Percentiles rank a stretch among this genome's conserved stretches.
Evolutionary conservation across 2,797 vertebrate species (phyloP).

Genomic region (Dermochelys coriacea): DNA sequence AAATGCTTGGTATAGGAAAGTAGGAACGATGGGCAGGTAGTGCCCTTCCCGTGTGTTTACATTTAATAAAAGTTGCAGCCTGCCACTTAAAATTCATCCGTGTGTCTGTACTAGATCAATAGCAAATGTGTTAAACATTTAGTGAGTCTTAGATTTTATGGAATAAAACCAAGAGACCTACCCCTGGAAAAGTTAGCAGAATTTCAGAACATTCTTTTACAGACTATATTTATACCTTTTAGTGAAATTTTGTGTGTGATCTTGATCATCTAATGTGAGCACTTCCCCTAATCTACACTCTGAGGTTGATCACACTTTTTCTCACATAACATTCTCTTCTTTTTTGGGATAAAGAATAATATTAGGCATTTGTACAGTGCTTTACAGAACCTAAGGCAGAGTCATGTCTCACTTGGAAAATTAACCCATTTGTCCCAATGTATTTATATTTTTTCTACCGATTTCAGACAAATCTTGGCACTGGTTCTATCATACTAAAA

Average conservation of each 20-base stretch:
- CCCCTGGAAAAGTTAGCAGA: background rate
- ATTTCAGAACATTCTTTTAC: background rate
- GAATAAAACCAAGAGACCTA: background rate
- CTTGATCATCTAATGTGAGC: background rate
- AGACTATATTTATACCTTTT: background rate
- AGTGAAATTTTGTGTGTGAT: background rate
- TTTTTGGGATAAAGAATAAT: background rate
- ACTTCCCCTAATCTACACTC: background rate
- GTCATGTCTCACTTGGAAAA: background rate
- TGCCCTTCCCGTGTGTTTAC: background rate
- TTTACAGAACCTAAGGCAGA: background rate
- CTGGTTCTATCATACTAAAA: background rate
- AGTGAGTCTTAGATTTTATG: background rate
- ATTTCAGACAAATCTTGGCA: background rate
- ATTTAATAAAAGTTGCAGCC: background rate
- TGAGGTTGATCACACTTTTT: background rate
- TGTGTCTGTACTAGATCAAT: background rate
- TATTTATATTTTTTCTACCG: background rate
- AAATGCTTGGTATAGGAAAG: background rate
- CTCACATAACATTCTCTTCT: background rate
- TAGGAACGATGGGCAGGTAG: background rate
- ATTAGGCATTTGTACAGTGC: background rate
- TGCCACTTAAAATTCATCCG: background rate
- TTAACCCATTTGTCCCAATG: background rate
- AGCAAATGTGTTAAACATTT: background rate